These are phyloP conservation scores for Euplagia quadripunctaria DNA, from an alignment of 2,888 invertebrate genomes.

Conservation along the genomic window DNA sequence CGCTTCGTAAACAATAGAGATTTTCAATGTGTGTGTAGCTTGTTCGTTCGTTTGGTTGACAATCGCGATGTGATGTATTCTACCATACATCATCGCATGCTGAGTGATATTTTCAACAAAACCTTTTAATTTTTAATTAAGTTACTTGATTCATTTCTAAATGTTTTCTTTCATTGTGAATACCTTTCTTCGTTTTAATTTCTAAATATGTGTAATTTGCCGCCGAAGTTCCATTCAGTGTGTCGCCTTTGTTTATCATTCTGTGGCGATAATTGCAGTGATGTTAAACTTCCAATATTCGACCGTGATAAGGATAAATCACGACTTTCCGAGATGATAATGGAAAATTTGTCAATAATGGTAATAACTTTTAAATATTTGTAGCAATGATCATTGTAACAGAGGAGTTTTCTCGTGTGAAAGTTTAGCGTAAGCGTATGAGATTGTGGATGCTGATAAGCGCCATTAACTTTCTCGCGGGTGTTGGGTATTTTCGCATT, in stretches of 20 bases:
- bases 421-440: constrained; percentile 85
- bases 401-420: constrained; percentile 84
- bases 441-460: constrained; percentile 88
- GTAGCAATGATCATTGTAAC: constrained; percentile 58
- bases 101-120: constrained; percentile 85
- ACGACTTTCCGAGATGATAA: constrained; percentile 91
- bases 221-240: constrained; percentile 97
- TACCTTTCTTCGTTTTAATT: constrained; percentile 84
- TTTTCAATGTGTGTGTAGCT: constrained; percentile 83
- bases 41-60: constrained; percentile 86
- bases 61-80: constrained; percentile 87
- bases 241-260: constrained; percentile 97
- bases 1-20: constrained; percentile 80
- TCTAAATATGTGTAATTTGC: constrained; percentile 96
- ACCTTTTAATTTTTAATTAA: constrained; percentile 84
- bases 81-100: constrained; percentile 83
- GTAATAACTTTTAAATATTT: constrained; percentile 85
- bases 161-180: constrained; percentile 86
- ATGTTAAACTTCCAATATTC: constrained; percentile 92
- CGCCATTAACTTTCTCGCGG: constrained; percentile 89
- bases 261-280: constrained; percentile 90
- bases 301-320: constrained; percentile 91
- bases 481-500: constrained; percentile 88
- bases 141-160: constrained; percentile 85
- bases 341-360: constrained; percentile 93